Percentiles rank a stretch among this genome's conserved stretches.
phyloP scores from a whole-genome alignment of 2,888 invertebrate genomes.

The Epirrita christyi region DNA sequence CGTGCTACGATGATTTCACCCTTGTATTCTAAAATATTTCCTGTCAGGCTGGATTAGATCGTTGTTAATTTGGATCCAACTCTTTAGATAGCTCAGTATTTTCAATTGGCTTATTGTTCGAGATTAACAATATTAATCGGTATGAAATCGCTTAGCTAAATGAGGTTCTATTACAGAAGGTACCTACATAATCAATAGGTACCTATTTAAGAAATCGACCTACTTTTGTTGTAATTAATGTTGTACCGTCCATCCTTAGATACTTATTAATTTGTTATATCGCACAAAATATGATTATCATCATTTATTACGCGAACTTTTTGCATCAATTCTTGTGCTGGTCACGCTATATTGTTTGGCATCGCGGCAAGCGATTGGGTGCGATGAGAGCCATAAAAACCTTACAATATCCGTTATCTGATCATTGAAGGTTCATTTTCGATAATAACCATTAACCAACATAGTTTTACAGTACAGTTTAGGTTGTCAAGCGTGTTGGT shows the following conservation, averaged over 20 bases:
- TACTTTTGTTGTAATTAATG: slow-evolving; percentile 1
- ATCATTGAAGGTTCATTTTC: slow-evolving; percentile 43
- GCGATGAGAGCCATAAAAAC: slow-evolving; percentile 59
- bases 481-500: slow-evolving; percentile 39
- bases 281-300: slow-evolving; percentile 8
- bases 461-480: slow-evolving; percentile 57
- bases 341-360: slow-evolving; percentile 61
- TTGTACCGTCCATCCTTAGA: not conserved
- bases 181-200: too few relatives aligned
- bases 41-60: too few relatives aligned
- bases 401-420: slow-evolving; percentile 60
- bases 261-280: not conserved
- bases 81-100: too few relatives aligned
- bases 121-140: too few relatives aligned
- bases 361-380: slow-evolving; percentile 46
- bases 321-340: slow-evolving; percentile 43
- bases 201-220: not conserved
- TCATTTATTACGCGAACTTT: slow-evolving; percentile 40
- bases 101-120: too few relatives aligned
- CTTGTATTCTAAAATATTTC: too few relatives aligned
- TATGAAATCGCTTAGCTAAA: too few relatives aligned
- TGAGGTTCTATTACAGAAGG: too few relatives aligned
- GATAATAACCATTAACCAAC: slow-evolving; percentile 55
- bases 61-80: too few relatives aligned
- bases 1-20: too few relatives aligned